phyloP scores from a whole-genome alignment of 1,140 invertebrate species.

The Temnothorax nylanderi region DNA sequence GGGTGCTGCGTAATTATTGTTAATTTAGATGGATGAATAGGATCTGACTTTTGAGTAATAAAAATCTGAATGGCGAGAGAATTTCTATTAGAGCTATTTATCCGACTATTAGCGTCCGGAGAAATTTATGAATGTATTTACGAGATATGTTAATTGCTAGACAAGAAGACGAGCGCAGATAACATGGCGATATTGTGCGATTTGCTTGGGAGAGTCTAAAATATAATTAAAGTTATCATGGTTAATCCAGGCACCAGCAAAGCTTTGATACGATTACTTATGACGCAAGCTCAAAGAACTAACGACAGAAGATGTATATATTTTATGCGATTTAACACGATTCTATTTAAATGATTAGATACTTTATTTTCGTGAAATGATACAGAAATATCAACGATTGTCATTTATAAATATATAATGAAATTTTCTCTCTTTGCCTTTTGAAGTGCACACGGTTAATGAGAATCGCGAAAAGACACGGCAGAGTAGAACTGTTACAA shows the following conservation, averaged over 20 bases:
- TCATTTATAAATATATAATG: neutral
- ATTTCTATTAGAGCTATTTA: conserved; percentile 2
- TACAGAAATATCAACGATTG: neutral
- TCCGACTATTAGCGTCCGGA: neutral
- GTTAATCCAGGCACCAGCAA: neutral
- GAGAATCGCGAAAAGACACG: neutral
- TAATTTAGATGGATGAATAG: conserved; percentile 38
- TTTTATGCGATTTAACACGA: neutral
- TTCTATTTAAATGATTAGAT: neutral
- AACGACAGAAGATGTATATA: neutral
- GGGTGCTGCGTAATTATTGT: conserved; percentile 29
- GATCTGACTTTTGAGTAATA: neutral
- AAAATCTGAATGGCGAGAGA: neutral
- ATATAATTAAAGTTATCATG: neutral
- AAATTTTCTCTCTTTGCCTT: neutral
- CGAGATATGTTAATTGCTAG: neutral
- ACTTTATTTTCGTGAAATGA: neutral
- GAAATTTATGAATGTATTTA: conserved; percentile 5
- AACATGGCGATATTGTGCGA: neutral
- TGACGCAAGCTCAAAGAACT: neutral
- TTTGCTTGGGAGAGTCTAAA: neutral
- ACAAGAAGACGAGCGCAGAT: neutral
- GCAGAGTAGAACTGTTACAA: neutral
- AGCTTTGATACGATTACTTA: neutral
- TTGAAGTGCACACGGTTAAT: neutral